Percentiles rank a stretch among this genome's conserved stretches.
Evolutionary conservation across 2,113 vertebrate species (phyloP).

Genomic region (Irena cyanogastra): DNA sequence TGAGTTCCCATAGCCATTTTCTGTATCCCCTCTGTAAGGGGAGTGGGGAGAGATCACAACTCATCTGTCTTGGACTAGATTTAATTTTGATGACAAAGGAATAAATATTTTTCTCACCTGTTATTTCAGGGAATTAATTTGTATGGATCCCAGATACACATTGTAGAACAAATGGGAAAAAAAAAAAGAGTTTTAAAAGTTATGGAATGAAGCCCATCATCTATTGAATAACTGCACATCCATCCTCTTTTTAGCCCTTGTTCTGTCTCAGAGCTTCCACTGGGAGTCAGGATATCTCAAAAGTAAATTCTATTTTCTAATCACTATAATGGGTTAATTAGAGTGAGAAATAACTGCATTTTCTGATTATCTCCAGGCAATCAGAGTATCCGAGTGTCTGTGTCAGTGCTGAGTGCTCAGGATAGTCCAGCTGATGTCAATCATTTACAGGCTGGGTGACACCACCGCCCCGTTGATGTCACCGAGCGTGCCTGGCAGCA

Average conservation of each 20-base stretch:
- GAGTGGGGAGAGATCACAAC: neutral
- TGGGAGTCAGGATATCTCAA: neutral
- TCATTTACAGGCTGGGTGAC: neutral
- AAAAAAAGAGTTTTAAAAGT: neutral
- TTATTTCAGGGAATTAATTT: neutral
- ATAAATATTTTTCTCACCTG: neutral
- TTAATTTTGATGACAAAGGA: neutral
- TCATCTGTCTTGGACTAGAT: neutral
- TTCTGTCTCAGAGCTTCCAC: neutral
- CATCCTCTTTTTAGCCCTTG: neutral
- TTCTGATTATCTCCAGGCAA: neutral
- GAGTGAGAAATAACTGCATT: neutral
- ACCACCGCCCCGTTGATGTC: conserved; percentile 6
- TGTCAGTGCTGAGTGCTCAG: neutral
- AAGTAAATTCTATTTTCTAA: neutral
- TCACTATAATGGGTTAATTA: neutral
- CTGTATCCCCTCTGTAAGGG: neutral
- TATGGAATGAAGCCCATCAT: neutral
- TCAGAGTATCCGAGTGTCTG: neutral
- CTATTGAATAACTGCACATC: neutral
- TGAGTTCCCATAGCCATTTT: neutral
- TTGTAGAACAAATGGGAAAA: neutral
- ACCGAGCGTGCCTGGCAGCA: neutral
- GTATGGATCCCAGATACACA: neutral
- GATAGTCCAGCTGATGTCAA: neutral